Base-by-base conservation (phyloP, 2,888 invertebrate genomes). In the Rosalia funebris region DNA sequence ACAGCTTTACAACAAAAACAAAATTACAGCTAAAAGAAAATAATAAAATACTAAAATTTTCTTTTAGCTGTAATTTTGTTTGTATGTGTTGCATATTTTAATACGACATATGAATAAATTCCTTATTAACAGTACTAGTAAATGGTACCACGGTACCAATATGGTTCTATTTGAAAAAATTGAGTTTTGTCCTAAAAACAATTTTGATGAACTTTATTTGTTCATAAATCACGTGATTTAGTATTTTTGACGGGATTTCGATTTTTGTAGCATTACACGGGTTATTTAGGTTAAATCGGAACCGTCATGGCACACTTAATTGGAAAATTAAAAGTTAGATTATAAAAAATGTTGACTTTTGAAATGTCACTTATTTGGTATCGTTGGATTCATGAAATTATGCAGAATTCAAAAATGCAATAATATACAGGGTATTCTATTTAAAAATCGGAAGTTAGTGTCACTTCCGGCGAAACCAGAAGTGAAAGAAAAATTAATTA, bases 81-180 rank as follows among this genome's bases (percentile, higher is more conserved):
- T 25, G 25, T 25, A 25, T 25, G 3, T 25, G 7, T 25, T 7
- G 25, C 25, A 25, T 7, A 25, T 25, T 5, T 25, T 25, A 3
- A 25, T 25, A 25, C 25, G 25, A 25, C 25, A 25, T 25, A 37
- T 12, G 37, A 11, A 11, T 7, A 37, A 37, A 37, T 37, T 37
- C 11, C 37, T 37, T 37, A 37, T 37, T 37, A 37, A 37, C 12
- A 37, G 37, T 37, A 37, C 11, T 37, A 37, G 12, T 37, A 11
- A 37, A 37, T 37, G 37, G 37, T 37, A 37, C 37, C 14, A 37
- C 5, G 14, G 37, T 11, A 37, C 37, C 37, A 37, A 37, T 37
- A 37, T 37, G 37, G 37, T 11, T 37, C 37, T 12, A 37, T 37
- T 37, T 37, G 12, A 37, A 37, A 37, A 37, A 37, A 37, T 37